Evolutionary conservation across 2,113 vertebrate genomes (phyloP), one percentile per base, ranked within the genome.

Genomic region (Struthidea cinerea): DNA sequence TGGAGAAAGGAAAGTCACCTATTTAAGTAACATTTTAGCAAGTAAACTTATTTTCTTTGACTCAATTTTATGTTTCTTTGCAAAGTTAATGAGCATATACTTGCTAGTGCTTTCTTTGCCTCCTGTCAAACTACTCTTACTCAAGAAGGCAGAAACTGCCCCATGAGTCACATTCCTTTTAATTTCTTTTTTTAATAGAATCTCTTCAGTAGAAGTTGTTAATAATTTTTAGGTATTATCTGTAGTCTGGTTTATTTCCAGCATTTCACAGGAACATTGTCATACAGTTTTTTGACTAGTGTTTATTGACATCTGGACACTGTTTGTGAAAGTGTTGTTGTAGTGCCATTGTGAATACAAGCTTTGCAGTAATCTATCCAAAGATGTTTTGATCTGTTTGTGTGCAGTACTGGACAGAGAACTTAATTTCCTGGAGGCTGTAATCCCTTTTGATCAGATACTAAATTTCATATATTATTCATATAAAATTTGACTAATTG

Each of bases 391-490:
- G 35, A 74, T 93, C 78, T 87, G 75, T 83, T 89, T 63, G 44
- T 81, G 52, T 90, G 57, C 56, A 20, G 41, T 92, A 20, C 50
- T 84, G 85, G 71, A 88, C 64, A 64, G 76, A 93, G 49, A 83
- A 88, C 59, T 61, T 90, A 55, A 90, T 93, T 88, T 92, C 75
- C 90, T 92, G 71, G 33, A 88, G 59, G 57, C 70, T 85, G 49
- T 87, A 92, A 84, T 95, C 65, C 23, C 68, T 89, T 94, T 89
- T 94, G 81, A 87, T 95, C 87, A 93, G 89, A 94, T 73, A 73
- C 73, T 93, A 91, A 87, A 87, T 94, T 87, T 94, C 50, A 94
- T 96, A 73, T 93, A 85, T 94, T 96, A 93, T 91, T 96, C 24
- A 85, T 93, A 73, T 52, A 87, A 92, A 93, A 85, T 87, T 90